phyloP scores from a whole-genome alignment of 1,140 invertebrate species.

The Drosophila fuyamai region DNA sequence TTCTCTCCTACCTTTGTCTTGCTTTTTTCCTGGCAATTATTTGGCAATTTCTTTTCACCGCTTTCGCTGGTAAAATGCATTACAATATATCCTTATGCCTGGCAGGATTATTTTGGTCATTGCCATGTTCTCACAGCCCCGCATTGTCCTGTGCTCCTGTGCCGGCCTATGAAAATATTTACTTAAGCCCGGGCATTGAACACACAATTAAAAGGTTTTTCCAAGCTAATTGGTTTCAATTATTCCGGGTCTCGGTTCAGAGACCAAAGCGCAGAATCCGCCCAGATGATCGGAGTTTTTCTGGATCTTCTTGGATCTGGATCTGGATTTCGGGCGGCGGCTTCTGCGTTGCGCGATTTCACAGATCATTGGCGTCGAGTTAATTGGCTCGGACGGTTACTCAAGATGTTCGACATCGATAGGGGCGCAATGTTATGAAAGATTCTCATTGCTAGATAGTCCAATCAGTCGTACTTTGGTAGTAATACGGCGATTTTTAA shows the following conservation, averaged over 20 bases:
- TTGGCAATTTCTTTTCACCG: conserved; percentile 69
- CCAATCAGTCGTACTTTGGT: not conserved
- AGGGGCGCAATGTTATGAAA: conserved; percentile 22
- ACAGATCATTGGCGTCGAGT: conserved; percentile 69
- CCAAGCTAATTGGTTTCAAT: conserved; percentile 83
- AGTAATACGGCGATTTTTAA: not conserved
- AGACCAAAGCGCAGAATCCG: conserved; percentile 54
- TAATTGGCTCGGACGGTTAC: conserved; percentile 62
- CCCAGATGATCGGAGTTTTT: conserved; percentile 41
- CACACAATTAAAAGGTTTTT: conserved; percentile 83
- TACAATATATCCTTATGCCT: conserved; percentile 34
- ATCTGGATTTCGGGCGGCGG: conserved; percentile 19
- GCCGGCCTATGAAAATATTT: conserved; percentile 75
- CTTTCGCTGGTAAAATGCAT: conserved; percentile 53
- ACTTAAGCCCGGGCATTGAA: conserved; percentile 58
- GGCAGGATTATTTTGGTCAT: conserved; percentile 79
- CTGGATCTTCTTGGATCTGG: not conserved
- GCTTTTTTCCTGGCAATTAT: conserved; percentile 67
- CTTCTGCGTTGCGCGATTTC: conserved; percentile 70
- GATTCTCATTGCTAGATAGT: not conserved
- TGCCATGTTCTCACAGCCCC: conserved; percentile 73
- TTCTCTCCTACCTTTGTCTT: conserved; percentile 25
- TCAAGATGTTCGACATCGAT: conserved; percentile 34
- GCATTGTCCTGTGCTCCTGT: conserved; percentile 38
- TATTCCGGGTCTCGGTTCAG: conserved; percentile 68